These are phyloP conservation scores for Chloropsis cyanopogon DNA, from an alignment of 2,113 vertebrate genomes.

Conservation along the genomic window DNA sequence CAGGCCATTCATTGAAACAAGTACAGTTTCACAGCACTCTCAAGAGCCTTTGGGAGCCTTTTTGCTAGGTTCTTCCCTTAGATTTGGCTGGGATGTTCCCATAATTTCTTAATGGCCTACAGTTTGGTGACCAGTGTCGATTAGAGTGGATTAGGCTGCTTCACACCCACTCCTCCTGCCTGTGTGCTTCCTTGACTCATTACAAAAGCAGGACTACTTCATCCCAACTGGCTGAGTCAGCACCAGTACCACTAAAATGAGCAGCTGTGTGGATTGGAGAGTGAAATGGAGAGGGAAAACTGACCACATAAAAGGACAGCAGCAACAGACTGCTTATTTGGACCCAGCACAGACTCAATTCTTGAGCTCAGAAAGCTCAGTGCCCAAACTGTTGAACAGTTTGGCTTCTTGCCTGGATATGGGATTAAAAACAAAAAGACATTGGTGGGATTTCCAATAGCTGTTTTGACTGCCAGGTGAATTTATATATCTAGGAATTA, in stretches of 20 bases:
- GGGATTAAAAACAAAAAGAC: not conserved
- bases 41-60: not conserved
- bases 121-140: not conserved
- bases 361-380: not conserved
- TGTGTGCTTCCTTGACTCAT: fast-evolving
- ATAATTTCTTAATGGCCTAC: not conserved
- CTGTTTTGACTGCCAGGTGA: not conserved
- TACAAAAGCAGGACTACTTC: not conserved
- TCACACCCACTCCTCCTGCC: not conserved
- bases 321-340: conserved; percentile 8
- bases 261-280: not conserved
- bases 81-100: not conserved
- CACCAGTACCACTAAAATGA: not conserved
- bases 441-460: not conserved
- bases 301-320: not conserved
- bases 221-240: not conserved
- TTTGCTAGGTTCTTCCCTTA: not conserved
- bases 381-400: not conserved
- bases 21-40: not conserved
- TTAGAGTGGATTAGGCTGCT: not conserved
- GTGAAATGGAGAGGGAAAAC: not conserved
- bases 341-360: not conserved
- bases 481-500: not conserved
- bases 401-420: not conserved
- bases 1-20: conserved; percentile 1